Evolutionary conservation across 1,140 invertebrate genomes (phyloP).

Genomic region (Rhizoglyphus robini): DNA sequence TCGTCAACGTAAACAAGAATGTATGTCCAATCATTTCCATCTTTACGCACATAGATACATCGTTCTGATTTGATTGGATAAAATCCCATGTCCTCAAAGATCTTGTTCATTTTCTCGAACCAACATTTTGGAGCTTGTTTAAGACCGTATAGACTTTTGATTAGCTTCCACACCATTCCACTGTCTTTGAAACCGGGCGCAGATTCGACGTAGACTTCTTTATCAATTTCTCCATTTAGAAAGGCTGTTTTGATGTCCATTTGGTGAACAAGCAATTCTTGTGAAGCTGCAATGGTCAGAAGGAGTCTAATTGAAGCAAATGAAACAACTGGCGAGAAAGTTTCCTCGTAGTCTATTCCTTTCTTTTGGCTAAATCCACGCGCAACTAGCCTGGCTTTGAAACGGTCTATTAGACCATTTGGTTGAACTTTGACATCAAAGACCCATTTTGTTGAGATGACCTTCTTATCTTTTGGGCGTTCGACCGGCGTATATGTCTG

Average conservation of each 20-base stretch:
- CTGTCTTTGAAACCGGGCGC: background rate
- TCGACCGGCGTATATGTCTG: too few relatives aligned
- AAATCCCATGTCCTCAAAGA: background rate
- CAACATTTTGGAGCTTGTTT: too few relatives aligned
- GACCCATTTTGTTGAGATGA: background rate
- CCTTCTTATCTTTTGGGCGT: too few relatives aligned
- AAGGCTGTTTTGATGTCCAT: too few relatives aligned
- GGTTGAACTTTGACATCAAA: background rate
- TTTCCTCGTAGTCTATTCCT: too few relatives aligned
- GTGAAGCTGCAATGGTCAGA: background rate
- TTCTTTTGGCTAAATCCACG: too few relatives aligned
- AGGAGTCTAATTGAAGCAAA: background rate
- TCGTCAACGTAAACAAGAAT: too few relatives aligned
- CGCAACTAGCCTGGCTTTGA: too few relatives aligned
- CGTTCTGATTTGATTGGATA: too few relatives aligned
- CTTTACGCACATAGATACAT: too few relatives aligned
- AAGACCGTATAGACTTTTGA: background rate
- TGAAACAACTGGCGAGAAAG: background rate
- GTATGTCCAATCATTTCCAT: too few relatives aligned
- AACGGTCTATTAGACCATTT: background rate
- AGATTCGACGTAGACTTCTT: background rate
- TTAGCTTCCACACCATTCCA: background rate
- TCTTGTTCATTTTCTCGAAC: too few relatives aligned
- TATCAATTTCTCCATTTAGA: background rate
- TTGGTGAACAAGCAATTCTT: background rate